phyloP scores from a whole-genome alignment of 2,888 invertebrate genomes.

The Drosophila algonquin region DNA sequence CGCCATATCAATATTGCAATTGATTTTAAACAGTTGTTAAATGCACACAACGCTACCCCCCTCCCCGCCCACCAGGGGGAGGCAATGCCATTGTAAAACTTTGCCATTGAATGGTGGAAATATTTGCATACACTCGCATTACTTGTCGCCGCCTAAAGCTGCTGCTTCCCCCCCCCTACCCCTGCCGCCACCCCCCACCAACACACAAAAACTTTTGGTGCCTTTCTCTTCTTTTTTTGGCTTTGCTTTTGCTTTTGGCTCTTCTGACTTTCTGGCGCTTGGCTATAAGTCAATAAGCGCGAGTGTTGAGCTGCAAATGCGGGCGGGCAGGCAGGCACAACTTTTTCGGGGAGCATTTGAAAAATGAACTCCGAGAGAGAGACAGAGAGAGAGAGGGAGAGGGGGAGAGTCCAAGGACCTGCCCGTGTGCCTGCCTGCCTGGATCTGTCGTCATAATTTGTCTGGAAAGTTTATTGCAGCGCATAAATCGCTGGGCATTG shows the following conservation, averaged over 20 bases:
- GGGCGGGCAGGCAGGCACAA: slow-evolving; percentile 38
- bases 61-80: neutral
- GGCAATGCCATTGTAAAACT: slow-evolving; percentile 58
- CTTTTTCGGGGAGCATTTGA: too few relatives aligned
- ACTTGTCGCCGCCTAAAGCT: slow-evolving; percentile 22
- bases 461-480: slow-evolving; percentile 63
- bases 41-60: slow-evolving; percentile 47
- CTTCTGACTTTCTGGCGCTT: slow-evolving; percentile 39
- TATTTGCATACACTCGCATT: slow-evolving; percentile 67
- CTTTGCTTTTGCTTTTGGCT: slow-evolving; percentile 16
- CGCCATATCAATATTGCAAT: slow-evolving; percentile 72
- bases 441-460: slow-evolving; percentile 56
- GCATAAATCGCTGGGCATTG: slow-evolving; percentile 65
- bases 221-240: neutral
- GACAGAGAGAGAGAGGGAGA: neutral
- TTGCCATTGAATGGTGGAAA: slow-evolving; percentile 43
- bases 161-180: neutral
- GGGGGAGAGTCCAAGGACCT: slow-evolving; percentile 30
- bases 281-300: slow-evolving; percentile 70
- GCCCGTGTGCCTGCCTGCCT: neutral
- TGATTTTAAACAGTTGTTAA: slow-evolving; percentile 75
- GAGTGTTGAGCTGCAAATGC: slow-evolving; percentile 72
- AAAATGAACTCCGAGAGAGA: slow-evolving; percentile 56
- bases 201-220: slow-evolving; percentile 49
- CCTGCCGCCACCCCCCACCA: neutral